These are phyloP conservation scores for Zaprionus nigranus DNA, from an alignment of 1,140 invertebrate species.

Conservation along the genomic window DNA sequence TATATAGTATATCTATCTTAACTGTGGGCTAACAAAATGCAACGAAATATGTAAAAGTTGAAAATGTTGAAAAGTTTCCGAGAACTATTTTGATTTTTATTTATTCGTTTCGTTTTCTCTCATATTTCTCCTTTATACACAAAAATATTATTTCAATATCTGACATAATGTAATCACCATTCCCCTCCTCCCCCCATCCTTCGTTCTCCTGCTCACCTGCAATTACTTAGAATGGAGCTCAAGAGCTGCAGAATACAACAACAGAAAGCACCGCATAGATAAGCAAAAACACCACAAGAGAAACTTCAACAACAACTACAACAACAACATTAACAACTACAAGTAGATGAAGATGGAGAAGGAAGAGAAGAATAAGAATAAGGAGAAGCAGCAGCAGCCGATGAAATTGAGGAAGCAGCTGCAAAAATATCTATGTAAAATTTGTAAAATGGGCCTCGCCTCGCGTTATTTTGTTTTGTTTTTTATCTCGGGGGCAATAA, in stretches of 20 bases:
- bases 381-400: slow-evolving; percentile 20
- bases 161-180: slow-evolving; percentile 43
- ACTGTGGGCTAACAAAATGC: slow-evolving; percentile 32
- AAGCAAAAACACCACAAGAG: slow-evolving; percentile 33
- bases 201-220: slow-evolving; percentile 7
- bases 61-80: slow-evolving; percentile 18
- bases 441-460: slow-evolving; percentile 53
- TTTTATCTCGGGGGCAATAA: slow-evolving; percentile 51
- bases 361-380: slow-evolving; percentile 32
- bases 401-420: slow-evolving; percentile 15
- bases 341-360: background rate
- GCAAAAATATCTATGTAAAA: slow-evolving; percentile 28
- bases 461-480: slow-evolving; percentile 57
- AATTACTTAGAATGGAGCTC: slow-evolving; percentile 72
- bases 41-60: slow-evolving; percentile 36
- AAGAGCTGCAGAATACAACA: slow-evolving; percentile 84
- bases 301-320: slow-evolving; percentile 38
- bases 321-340: slow-evolving; percentile 29
- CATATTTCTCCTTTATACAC: slow-evolving; percentile 42
- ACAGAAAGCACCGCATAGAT: slow-evolving; percentile 83
- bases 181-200: slow-evolving; percentile 5
- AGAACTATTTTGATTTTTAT: slow-evolving; percentile 18
- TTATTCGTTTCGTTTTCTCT: slow-evolving; percentile 34
- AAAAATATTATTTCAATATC: slow-evolving; percentile 38
- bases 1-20: no score